These are phyloP conservation scores for Plagiodera versicolora DNA, from an alignment of 2,888 invertebrate genomes.

Conservation along the genomic window DNA sequence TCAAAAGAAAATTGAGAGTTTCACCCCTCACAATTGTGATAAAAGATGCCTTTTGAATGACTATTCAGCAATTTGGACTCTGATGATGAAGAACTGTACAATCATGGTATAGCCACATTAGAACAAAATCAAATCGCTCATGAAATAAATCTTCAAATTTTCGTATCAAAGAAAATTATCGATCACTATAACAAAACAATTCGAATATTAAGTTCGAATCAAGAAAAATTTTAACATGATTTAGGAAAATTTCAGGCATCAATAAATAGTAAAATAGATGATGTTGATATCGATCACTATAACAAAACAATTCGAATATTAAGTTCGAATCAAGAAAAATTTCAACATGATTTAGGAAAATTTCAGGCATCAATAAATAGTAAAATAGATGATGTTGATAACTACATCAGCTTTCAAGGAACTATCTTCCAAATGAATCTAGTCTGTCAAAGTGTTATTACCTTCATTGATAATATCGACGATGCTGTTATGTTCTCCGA, in stretches of 20 bases:
- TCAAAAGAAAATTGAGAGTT: too few relatives aligned
- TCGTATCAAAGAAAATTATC: conserved; percentile 6
- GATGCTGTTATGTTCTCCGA: too few relatives aligned
- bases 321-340: background rate
- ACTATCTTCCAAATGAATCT: background rate
- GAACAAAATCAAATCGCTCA: conserved; percentile 11
- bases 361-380: background rate
- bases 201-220: background rate
- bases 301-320: background rate
- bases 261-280: background rate
- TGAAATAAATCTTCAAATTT: conserved; percentile 3
- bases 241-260: background rate
- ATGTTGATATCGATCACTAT: background rate
- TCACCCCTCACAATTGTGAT: background rate
- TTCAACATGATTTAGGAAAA: background rate
- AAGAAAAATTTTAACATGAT: background rate
- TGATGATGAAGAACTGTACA: conserved; percentile 15
- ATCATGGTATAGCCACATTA: conserved; percentile 10
- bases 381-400: background rate
- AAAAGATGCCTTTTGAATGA: conserved; percentile 21
- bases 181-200: background rate
- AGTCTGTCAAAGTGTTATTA: background rate
- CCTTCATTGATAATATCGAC: too few relatives aligned
- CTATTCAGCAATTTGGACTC: conserved; percentile 20
- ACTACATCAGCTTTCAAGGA: conserved; percentile 2